These are phyloP conservation scores for Notoglanidium macrostoma DNA, from an alignment of 2,797 vertebrate species.

Conservation along the genomic window DNA sequence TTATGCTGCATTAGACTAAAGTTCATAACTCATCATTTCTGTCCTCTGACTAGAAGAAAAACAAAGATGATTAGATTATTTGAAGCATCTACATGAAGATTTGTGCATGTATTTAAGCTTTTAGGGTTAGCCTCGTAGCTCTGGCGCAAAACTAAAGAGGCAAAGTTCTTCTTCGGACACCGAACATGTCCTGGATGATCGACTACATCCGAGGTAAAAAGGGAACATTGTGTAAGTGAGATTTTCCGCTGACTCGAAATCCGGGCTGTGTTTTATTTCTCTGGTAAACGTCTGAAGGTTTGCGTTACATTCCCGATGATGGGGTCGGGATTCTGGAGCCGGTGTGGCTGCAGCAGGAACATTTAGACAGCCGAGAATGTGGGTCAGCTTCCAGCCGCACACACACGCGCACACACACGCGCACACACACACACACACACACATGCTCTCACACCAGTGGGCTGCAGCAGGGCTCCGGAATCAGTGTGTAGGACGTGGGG, in stretches of 20 bases:
- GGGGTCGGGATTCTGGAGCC: slow-evolving; percentile 14
- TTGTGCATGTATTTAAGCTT: background rate
- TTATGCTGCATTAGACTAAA: background rate
- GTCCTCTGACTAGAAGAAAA: background rate
- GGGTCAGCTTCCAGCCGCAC: slow-evolving; percentile 1
- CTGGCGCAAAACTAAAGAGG: background rate
- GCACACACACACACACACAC: background rate
- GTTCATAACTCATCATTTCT: background rate
- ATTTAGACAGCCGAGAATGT: slow-evolving; percentile 8
- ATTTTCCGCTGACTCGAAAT: slow-evolving; percentile 22
- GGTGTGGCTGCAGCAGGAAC: slow-evolving; percentile 27
- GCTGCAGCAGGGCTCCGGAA: background rate
- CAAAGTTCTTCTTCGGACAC: background rate
- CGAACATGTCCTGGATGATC: background rate
- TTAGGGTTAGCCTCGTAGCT: background rate
- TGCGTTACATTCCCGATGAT: slow-evolving; percentile 12
- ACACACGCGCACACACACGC: background rate
- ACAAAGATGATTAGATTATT: background rate
- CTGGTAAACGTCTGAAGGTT: slow-evolving; percentile 17
- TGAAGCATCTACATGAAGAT: background rate
- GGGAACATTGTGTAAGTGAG: background rate
- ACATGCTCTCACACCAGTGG: no score
- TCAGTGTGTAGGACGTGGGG: background rate
- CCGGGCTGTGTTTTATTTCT: slow-evolving; percentile 23
- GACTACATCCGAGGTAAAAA: background rate